Percentiles rank a stretch among this genome's conserved stretches.
Conservation (phyloP, 2,797 vertebrate genomes). For the Danio albolineatus region DNA sequence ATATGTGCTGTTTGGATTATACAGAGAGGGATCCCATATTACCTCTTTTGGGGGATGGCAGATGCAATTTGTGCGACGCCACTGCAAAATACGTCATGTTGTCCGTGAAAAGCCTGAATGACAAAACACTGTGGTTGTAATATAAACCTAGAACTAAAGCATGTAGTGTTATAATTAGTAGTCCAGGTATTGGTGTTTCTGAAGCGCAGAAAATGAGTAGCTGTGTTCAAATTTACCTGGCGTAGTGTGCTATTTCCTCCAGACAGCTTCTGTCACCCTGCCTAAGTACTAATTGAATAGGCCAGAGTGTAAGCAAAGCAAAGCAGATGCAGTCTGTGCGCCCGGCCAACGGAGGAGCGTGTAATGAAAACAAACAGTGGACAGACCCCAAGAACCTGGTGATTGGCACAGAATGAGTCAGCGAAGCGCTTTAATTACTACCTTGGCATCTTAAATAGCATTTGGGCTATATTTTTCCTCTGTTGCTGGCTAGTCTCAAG, state of each 20-base stretch:
- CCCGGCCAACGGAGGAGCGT: slow-evolving; percentile 28
- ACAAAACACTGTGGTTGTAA: neutral
- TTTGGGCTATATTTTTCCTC: slow-evolving; percentile 33
- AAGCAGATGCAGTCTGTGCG: slow-evolving; percentile 16
- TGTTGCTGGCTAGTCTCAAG: slow-evolving; percentile 12
- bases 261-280: slow-evolving; percentile 21
- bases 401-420: slow-evolving; percentile 47
- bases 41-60: too few relatives aligned
- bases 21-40: too few relatives aligned
- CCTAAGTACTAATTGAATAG: slow-evolving; percentile 20
- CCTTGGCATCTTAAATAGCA: slow-evolving; percentile 52
- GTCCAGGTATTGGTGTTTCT: neutral
- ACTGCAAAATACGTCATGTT: neutral
- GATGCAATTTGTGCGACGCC: too few relatives aligned
- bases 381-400: slow-evolving; percentile 1
- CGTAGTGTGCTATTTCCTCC: slow-evolving; percentile 18
- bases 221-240: neutral
- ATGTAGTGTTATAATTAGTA: neutral
- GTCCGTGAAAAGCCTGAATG: neutral
- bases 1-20: too few relatives aligned
- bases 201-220: neutral
- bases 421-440: slow-evolving; percentile 50
- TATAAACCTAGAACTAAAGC: neutral
- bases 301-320: slow-evolving; percentile 32
- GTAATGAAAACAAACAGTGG: slow-evolving; percentile 33